phyloP scores from a whole-genome alignment of 1,140 invertebrate species.

The Gonioctena quinquepunctata region DNA sequence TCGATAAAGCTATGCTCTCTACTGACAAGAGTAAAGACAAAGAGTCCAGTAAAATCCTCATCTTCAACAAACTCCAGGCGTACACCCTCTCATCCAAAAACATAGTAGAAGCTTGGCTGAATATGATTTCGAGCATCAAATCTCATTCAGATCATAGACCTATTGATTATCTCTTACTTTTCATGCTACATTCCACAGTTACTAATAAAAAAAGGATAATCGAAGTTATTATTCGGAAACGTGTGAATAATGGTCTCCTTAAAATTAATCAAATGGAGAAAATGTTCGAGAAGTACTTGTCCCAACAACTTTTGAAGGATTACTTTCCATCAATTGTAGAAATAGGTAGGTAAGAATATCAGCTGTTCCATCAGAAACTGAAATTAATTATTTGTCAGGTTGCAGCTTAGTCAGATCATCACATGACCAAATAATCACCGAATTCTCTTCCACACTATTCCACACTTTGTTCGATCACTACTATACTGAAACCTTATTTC shows the following conservation, averaged over 20 bases:
- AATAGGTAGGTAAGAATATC: conserved; percentile 34
- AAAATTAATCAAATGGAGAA: conserved; percentile 53
- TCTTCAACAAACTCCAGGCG: conserved; percentile 38
- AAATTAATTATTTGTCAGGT: conserved; percentile 18
- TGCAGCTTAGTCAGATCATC: conserved; percentile 36
- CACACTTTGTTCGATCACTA: conserved; percentile 36
- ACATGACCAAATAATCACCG: conserved; percentile 25
- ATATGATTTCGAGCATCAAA: conserved; percentile 38
- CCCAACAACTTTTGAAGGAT: conserved; percentile 51
- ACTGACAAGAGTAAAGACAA: conserved; percentile 26
- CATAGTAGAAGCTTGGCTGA: conserved; percentile 41
- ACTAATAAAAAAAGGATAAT: conserved; percentile 53
- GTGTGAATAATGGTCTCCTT: conserved; percentile 54
- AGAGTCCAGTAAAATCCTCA: conserved; percentile 39
- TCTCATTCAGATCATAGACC: conserved; percentile 47
- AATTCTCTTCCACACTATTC: conserved; percentile 41
- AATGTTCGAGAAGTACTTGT: conserved; percentile 48
- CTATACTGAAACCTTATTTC: conserved; percentile 29
- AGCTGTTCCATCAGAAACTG: not conserved
- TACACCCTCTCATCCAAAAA: conserved; percentile 29
- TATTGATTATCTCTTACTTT: conserved; percentile 55
- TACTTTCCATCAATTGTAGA: conserved; percentile 54
- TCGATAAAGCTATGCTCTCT: conserved; percentile 40
- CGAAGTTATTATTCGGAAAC: conserved; percentile 54
- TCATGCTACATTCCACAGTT: conserved; percentile 53